Base-by-base conservation (phyloP, 2,113 vertebrate species). In the Microtus richardsoni region DNA sequence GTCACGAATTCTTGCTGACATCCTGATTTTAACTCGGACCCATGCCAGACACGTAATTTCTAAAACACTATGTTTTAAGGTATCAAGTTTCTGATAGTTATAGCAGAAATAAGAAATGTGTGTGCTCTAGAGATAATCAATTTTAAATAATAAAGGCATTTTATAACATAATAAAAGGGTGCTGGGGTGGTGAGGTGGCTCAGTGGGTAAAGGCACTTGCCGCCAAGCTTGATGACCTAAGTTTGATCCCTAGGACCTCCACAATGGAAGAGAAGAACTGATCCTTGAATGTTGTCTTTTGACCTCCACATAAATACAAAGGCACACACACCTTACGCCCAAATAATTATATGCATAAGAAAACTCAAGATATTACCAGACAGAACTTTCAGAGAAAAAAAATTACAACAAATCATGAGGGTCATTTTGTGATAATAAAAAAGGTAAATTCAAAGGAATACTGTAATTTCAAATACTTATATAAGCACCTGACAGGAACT, bases 321-420 rank as follows among this genome's bases (percentile, higher is more conserved):
- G 60, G 16, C 17, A 85, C 16, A 66, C 2, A 16, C 41, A 66
- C 60, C 17, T 66, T 5, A 44, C 0, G 3, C 62, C 28, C 6
- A 83, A 84, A 85, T 22, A 36, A 36, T 47, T 85, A 22, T 11
- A 36, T 47, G 73, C 77, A 71, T 21, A 21, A 89, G 39, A 78
- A 74, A 88, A 74, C 47, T 30, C 12, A 30, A 60, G 36, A 44
- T 36, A 47, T 21, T 6, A 79, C 14, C 21, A 83, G 26, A 78
- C 36, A 75, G 85, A 89, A 70, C 91, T 62, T 91, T 92, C 80
- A 68, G 89, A 97, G 60, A 74, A 92, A 88, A 91, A 58, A 60
- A 19, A 66, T 60, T 73, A 47, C 33, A 26, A 96, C 41, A 91
- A 78, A 88, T 54, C 84, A 68, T 64, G 2, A 79, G 7, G 41